Percentiles rank a stretch among this genome's conserved stretches.
These are phyloP conservation scores for Scaptodrosophila latifasciaeformis DNA, from an alignment of 2,888 invertebrate species.

Conservation along the genomic window DNA sequence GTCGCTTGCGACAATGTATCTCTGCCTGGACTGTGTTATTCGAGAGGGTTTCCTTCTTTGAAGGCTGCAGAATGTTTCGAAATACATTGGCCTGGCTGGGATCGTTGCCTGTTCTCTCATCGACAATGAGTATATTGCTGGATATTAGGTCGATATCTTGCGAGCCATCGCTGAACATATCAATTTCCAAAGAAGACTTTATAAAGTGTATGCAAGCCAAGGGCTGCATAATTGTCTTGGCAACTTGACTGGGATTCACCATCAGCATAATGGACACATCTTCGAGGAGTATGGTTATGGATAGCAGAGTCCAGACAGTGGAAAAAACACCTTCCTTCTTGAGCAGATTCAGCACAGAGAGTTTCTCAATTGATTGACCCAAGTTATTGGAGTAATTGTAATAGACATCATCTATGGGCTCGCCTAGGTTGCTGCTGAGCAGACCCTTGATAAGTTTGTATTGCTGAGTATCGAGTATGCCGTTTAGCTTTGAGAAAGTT, in stretches of 20 bases:
- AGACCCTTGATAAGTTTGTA: conserved; percentile 92
- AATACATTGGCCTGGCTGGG: conserved; percentile 81
- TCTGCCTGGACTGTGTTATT: conserved; percentile 82
- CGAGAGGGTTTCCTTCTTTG: conserved; percentile 75
- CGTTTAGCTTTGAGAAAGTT: conserved; percentile 88
- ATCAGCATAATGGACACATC: conserved; percentile 84
- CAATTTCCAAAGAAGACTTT: conserved; percentile 89
- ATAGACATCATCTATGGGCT: conserved; percentile 82
- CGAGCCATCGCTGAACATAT: conserved; percentile 90
- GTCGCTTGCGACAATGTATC: conserved; percentile 83
- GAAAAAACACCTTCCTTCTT: conserved; percentile 58
- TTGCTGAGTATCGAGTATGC: conserved; percentile 87
- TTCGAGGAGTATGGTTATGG: conserved; percentile 87
- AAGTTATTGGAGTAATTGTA: conserved; percentile 58
- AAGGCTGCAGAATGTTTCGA: conserved; percentile 90
- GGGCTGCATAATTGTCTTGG: conserved; percentile 68
- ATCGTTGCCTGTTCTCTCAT: conserved; percentile 55
- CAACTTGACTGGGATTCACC: conserved; percentile 36
- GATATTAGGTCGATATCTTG: conserved; percentile 95
- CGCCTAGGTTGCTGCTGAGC: conserved; percentile 92
- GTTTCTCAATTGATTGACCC: conserved; percentile 67
- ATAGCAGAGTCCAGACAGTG: conserved; percentile 85
- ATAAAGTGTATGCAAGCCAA: conserved; percentile 94
- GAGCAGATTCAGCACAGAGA: conserved; percentile 58
- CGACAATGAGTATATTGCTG: conserved; percentile 78